These are phyloP conservation scores for Scomber scombrus DNA, from an alignment of 2,113 vertebrate species.

Conservation along the genomic window DNA sequence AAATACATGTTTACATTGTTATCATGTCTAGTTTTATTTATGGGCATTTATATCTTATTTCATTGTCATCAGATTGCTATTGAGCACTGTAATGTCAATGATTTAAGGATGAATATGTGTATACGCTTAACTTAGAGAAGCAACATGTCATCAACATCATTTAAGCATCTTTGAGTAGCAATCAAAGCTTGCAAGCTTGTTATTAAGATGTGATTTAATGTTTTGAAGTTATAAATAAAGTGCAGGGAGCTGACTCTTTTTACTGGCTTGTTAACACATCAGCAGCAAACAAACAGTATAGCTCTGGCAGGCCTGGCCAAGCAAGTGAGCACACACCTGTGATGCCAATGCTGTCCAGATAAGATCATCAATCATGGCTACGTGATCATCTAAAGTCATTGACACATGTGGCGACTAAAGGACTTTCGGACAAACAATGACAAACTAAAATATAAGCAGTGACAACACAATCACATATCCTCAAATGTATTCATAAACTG, in stretches of 20 bases:
- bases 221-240: constrained; percentile 44
- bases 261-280: constrained; percentile 21
- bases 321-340: constrained; percentile 7
- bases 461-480: neutral
- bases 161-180: too few species aligned
- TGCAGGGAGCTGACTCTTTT: neutral
- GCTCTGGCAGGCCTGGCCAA: neutral
- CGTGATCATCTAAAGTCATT: neutral
- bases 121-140: too few species aligned
- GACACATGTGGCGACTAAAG: neutral
- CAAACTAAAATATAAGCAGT: neutral
- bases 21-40: too few species aligned
- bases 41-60: too few species aligned
- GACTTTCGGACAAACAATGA: neutral
- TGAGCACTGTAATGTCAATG: too few species aligned
- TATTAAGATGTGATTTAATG: neutral
- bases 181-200: too few species aligned
- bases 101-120: too few species aligned
- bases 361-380: neutral
- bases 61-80: too few species aligned
- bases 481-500: neutral
- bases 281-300: neutral
- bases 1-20: too few species aligned
- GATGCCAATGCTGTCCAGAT: constrained; percentile 23
- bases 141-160: too few species aligned